Base-by-base conservation (phyloP, 2,113 vertebrate genomes). In the Bos javanicus region DNA sequence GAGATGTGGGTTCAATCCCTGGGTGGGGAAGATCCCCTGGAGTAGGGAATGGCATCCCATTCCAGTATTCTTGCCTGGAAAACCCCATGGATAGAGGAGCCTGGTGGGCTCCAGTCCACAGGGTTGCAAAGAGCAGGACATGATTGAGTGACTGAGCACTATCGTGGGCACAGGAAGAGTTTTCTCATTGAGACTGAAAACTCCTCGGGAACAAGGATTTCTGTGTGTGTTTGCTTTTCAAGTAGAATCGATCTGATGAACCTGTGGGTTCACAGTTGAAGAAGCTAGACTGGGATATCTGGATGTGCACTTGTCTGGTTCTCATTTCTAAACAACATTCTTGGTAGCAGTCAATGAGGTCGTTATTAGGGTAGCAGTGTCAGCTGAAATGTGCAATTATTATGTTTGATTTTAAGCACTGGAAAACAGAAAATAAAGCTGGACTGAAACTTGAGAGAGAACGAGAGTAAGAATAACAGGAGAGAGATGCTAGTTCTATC, bases 121-220 rank as follows among this genome's bases (percentile, higher is more conserved):
- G 19, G 19, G n/a, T 23, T 0, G 1, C n/a, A 71, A 6, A 23
- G 67, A 71, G n/a, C 21, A 2, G 0, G 67, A 39, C 67, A 23
- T 0, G 19, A 71, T 0, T 71, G 67, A 71, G n/a, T 39, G 33
- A 67, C 33, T 64, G n/a, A 9, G 67, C 19, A 12, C 19, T 71
- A 23, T 23, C 1, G 2, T 0, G 19, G 10, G 10, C 54, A 28
- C n/a, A 78, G 26, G 13, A 95, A 39, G 28, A 2, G 3, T 71
- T 30, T 81, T 83, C 87, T 96, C 39, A 25, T 78, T 4, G 43
- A 88, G 76, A 78, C 26, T 56, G 43, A 46, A 83, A 81, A 74
- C 10, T 64, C 67, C 17, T 87, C 7, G 36, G 93, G 54, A 52
- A 56, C 16, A 81, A 87, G 36, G 76, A 57, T 25, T 57, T 57